Evolutionary conservation across 2,113 vertebrate species (phyloP).

Genomic region (Bombycilla garrulus): DNA sequence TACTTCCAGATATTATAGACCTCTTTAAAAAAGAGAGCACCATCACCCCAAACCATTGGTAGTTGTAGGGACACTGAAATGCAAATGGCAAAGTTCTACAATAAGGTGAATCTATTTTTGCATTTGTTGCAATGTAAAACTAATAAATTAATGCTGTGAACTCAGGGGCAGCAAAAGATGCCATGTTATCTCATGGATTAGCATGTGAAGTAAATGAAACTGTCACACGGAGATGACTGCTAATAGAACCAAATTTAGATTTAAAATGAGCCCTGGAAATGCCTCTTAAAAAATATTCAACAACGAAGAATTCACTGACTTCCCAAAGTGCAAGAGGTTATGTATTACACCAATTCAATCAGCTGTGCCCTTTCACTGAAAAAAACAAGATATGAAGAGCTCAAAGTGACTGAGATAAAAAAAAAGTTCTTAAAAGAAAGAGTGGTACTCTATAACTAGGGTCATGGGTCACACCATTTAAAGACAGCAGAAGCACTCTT

Average conservation of each 20-base stretch:
- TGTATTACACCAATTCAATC: constrained; percentile 40
- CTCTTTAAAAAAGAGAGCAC: not conserved
- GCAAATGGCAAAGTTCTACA: not conserved
- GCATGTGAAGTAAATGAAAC: constrained; percentile 33
- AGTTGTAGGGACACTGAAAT: not conserved
- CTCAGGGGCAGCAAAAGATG: not conserved
- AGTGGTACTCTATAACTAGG: not conserved
- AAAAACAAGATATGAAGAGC: constrained; percentile 14
- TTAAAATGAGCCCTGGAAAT: constrained; percentile 42
- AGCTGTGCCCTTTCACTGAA: not conserved
- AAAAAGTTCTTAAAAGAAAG: constrained; percentile 11
- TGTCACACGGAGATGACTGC: constrained; percentile 8
- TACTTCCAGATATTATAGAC: not conserved
- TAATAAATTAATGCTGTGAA: constrained; percentile 12
- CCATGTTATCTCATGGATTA: constrained; percentile 33
- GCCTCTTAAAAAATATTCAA: not conserved
- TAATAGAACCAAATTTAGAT: constrained; percentile 47
- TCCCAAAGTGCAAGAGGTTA: constrained; percentile 17
- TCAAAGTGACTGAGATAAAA: constrained; percentile 25
- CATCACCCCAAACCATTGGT: not conserved
- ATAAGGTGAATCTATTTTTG: not conserved
- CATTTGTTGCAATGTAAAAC: not conserved
- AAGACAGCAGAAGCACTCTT: not conserved
- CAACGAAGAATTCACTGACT: constrained; percentile 4
- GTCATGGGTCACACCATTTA: not conserved